Percentiles rank a stretch among this genome's conserved stretches.
These are phyloP conservation scores for Steromphala cineraria DNA, from an alignment of 2,888 invertebrate species.

Conservation along the genomic window DNA sequence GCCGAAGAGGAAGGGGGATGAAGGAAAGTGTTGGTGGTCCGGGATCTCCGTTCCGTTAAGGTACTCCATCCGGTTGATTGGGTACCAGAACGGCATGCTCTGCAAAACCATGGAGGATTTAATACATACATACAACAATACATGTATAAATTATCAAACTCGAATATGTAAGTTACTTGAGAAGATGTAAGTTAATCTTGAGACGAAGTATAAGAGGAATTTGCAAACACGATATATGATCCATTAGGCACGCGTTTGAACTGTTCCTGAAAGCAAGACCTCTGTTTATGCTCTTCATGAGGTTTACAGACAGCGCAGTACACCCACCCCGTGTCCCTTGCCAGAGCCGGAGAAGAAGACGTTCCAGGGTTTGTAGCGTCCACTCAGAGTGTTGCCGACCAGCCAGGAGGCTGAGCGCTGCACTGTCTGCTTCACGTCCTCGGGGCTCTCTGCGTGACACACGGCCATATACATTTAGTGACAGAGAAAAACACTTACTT, in stretches of 20 bases:
- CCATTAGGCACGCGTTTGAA: too few relatives aligned
- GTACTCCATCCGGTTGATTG: conserved; percentile 45
- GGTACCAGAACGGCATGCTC: conserved; percentile 40
- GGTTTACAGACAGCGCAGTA: background rate
- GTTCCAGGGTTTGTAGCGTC: conserved; percentile 46
- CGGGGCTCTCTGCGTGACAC: conserved; percentile 19
- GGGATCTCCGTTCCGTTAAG: conserved; percentile 45
- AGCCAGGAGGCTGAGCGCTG: conserved; percentile 19
- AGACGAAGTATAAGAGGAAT: too few relatives aligned
- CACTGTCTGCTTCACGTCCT: conserved; percentile 14
- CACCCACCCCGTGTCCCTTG: conserved; percentile 39
- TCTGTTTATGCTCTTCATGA: too few relatives aligned
- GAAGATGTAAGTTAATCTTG: too few relatives aligned
- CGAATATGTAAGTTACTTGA: too few relatives aligned
- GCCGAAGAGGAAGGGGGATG: conserved; percentile 36
- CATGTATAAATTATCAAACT: too few relatives aligned
- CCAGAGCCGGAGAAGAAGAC: conserved; percentile 48
- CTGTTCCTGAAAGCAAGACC: too few relatives aligned
- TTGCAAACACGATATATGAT: too few relatives aligned
- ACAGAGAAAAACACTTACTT: too few relatives aligned
- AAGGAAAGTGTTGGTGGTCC: conserved; percentile 27
- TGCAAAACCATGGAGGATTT: background rate
- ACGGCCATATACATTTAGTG: too few relatives aligned
- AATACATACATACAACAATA: too few relatives aligned
- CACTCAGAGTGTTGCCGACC: conserved; percentile 22